Percentiles rank a stretch among this genome's conserved stretches.
Evolutionary conservation across 2,888 invertebrate species (phyloP).

Genomic region (Prosopocoilus inquinatus): DNA sequence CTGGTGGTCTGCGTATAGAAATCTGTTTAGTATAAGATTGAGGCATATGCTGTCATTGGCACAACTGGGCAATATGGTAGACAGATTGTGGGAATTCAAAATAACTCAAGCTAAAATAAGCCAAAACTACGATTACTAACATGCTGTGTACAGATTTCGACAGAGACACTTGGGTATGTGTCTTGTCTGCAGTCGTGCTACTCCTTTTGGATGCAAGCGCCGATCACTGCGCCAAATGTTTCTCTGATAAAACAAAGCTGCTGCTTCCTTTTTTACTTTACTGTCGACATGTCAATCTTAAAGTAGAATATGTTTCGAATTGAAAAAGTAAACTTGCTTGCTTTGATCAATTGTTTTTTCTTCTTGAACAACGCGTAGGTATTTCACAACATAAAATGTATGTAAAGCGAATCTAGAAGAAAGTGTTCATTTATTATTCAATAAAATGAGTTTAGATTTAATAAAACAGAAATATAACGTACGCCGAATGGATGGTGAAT

Average conservation of each 20-base stretch:
- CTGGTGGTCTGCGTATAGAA: conserved; percentile 16
- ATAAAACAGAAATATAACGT: too few relatives aligned
- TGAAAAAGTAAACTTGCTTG: not conserved
- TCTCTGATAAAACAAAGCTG: not conserved
- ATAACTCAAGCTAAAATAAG: conserved; percentile 49
- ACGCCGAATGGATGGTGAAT: too few relatives aligned
- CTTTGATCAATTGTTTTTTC: not conserved
- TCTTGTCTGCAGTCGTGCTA: not conserved
- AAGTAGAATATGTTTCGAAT: too few relatives aligned
- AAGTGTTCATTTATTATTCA: too few relatives aligned
- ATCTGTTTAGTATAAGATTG: conserved; percentile 39
- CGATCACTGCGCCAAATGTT: not conserved
- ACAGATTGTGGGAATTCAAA: conserved; percentile 50
- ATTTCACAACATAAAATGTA: not conserved
- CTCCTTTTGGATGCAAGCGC: not conserved
- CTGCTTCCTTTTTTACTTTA: not conserved
- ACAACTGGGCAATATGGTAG: conserved; percentile 49
- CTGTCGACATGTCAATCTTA: not conserved
- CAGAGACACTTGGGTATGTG: conserved; percentile 25
- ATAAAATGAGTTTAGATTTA: too few relatives aligned
- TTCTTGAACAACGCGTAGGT: not conserved
- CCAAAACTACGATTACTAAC: conserved; percentile 45
- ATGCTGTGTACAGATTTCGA: conserved; percentile 48
- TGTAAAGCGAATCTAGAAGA: too few relatives aligned
- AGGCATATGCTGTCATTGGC: conserved; percentile 44